Evolutionary conservation across 2,888 invertebrate species (phyloP).

Genomic region (Eudiplozoon nipponicum): DNA sequence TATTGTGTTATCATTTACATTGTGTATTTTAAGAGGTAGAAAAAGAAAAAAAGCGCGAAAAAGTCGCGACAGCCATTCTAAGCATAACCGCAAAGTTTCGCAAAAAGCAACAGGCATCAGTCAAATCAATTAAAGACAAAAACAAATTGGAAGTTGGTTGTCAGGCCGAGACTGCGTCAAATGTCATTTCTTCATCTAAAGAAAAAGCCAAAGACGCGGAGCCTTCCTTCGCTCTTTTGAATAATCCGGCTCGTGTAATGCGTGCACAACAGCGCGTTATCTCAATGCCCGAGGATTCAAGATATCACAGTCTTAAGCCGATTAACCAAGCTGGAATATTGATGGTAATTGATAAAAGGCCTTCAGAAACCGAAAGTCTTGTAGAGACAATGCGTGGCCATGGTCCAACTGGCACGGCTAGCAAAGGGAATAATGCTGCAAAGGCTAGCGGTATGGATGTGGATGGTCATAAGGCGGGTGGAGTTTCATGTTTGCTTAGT

Average conservation of each 20-base stretch:
- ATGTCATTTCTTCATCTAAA: not conserved
- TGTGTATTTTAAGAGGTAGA: slow-evolving; percentile 42
- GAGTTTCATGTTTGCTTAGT: too few relatives aligned
- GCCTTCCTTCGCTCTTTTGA: slow-evolving; percentile 54
- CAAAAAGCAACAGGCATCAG: slow-evolving; percentile 18
- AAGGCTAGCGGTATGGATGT: too few relatives aligned
- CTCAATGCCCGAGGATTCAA: slow-evolving; percentile 44
- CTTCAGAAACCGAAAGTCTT: slow-evolving; percentile 44
- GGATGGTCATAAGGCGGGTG: too few relatives aligned
- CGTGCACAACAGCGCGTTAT: slow-evolving; percentile 45
- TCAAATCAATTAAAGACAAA: not conserved
- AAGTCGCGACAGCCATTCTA: slow-evolving; percentile 78
- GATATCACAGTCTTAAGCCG: slow-evolving; percentile 48
- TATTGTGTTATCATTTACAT: not conserved
- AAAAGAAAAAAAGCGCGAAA: slow-evolving; percentile 79
- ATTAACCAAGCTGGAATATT: slow-evolving; percentile 70
- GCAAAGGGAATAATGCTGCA: too few relatives aligned
- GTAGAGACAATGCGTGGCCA: slow-evolving; percentile 54
- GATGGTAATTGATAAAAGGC: slow-evolving; percentile 53
- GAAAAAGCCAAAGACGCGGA: slow-evolving; percentile 36
- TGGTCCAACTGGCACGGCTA: slow-evolving; percentile 27
- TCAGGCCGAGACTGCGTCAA: not conserved
- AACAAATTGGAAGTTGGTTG: slow-evolving; percentile 5
- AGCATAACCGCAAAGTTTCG: slow-evolving; percentile 56
- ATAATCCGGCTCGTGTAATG: slow-evolving; percentile 71